Base-by-base conservation (phyloP, 2,113 vertebrate species). In the Pycnonotus jocosus region DNA sequence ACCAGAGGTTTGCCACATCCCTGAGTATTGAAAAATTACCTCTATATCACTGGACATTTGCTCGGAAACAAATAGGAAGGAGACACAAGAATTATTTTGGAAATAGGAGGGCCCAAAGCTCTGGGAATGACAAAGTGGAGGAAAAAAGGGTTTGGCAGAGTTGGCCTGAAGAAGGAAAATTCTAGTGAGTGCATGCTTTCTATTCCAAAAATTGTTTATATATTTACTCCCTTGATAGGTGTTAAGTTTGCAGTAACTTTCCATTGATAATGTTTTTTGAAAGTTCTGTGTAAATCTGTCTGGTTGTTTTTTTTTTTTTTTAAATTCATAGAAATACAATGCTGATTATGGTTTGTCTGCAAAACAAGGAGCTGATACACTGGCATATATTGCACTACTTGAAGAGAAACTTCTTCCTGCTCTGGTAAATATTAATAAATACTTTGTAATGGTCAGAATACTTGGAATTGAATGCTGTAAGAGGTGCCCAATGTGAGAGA, bases 351-450 rank as follows among this genome's bases (percentile, higher is more conserved):
- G 99, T 62, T 97, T 99, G 85, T 98, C 99, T 61, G 98, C 99
- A 82, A 99, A 99, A 95, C 98, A 99, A 98, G 99, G 99, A 76
- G 99, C 99, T 70, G 99, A 99, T 95, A 99, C 99, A 4, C 97
- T 99, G 97, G 99, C 99, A 11, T 99, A 99, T 93, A 98, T 99
- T 48, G 99, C 99, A 57, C 97, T 99, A n/a, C 97, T 99, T 42
- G 99, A 99, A 96, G 99, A 99, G 96, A 99, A 99, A 57, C 98
- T 99, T 22, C 98, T 97, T 85, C 99, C 99, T 90, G 99, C 99
- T 92, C 73, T 99, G 98, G 99, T 99, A 97, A 97, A 92, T 77
- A 61, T 27, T 76, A 76, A 51, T 62, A 69, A 89, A 64, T 95
- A 30, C 31, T 73, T 84, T 8, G 30, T 69, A 85, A 42, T 27